Base-by-base conservation (phyloP, 1,140 invertebrate species). In the Magallana ariakensis region DNA sequence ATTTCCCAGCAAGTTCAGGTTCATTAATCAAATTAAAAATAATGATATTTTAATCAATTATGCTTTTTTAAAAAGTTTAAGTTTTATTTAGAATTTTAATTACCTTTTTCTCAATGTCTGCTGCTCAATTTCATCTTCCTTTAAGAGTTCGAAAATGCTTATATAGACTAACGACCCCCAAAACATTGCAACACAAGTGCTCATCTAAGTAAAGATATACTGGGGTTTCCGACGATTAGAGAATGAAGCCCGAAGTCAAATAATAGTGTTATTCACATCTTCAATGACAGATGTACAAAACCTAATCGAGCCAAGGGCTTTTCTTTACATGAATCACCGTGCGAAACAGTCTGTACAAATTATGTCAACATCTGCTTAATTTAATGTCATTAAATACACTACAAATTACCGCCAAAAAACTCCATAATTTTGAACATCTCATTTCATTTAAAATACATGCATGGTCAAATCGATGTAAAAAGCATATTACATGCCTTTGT, bases 321-420 rank as follows among this genome's bases (percentile, higher is more conserved):
- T 70, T 33, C 22, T 75, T 11, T 33, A 26, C 66, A 75, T 75
- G 66, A 75, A 75, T 75, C 66, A 75, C 66, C 66, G 22, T 75
- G 66, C 33, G 66, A 33, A 75, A 75, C 66, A 75, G 22, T 70
- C 66, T 26, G 66, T 70, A 22, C 7, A 22, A 70, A 70, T 26
- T 70, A 22, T 19, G 66, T 70, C 26, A 66, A 66, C 9, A 75
- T 75, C 9, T 75, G 66, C 33, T 10, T 75, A 75, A 75, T 75
- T 66, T 19, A 66, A 19, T 26, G 15, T 60, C 15, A 60, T 60
- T 11, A 75, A 75, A 75, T 75, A 26, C 22, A 75, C 66, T 75
- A 33, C 19, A 75, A 75, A 75, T 75, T 46, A 75, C 33, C 33
- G 33, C 33, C 33, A 46, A 46, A 46, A 46, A 46, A 46, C 33